phyloP scores from a whole-genome alignment of 2,113 vertebrate species.

The Lasiurus borealis region DNA sequence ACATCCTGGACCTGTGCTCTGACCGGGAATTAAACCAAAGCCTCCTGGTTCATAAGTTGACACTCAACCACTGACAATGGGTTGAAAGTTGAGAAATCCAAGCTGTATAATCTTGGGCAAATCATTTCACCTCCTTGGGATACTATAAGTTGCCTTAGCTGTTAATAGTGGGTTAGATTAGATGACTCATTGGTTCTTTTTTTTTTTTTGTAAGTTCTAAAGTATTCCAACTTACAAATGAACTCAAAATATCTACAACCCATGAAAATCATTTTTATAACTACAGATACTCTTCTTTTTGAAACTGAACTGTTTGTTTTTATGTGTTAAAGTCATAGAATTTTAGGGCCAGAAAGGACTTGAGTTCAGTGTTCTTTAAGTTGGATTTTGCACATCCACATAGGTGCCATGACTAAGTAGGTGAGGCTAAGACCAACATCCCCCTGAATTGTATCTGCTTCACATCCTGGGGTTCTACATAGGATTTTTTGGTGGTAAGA shows the following conservation, averaged over 20 bases:
- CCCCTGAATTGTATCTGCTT: background rate
- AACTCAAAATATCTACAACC: background rate
- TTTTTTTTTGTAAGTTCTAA: background rate
- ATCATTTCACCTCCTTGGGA: background rate
- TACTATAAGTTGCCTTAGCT: background rate
- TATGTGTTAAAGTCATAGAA: background rate
- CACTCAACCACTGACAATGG: background rate
- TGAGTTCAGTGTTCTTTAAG: background rate
- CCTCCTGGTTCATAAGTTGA: too few relatives aligned
- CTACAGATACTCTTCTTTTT: background rate
- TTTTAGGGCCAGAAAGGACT: conserved; percentile 1
- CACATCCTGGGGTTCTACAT: background rate
- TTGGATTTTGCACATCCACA: background rate
- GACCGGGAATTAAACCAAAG: too few relatives aligned
- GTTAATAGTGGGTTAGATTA: background rate
- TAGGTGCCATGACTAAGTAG: background rate
- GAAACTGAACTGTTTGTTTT: conserved; percentile 1
- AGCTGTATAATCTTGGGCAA: background rate
- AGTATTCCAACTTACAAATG: background rate
- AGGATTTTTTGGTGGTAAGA: background rate
- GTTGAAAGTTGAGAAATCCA: background rate
- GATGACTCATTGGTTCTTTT: background rate
- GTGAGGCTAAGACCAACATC: background rate
- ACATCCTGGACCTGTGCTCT: too few relatives aligned
- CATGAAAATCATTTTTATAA: conserved; percentile 16